Evolutionary conservation across 1,140 invertebrate species (phyloP), one percentile per base, ranked within the genome.

Genomic region (Hormaphis cornu): DNA sequence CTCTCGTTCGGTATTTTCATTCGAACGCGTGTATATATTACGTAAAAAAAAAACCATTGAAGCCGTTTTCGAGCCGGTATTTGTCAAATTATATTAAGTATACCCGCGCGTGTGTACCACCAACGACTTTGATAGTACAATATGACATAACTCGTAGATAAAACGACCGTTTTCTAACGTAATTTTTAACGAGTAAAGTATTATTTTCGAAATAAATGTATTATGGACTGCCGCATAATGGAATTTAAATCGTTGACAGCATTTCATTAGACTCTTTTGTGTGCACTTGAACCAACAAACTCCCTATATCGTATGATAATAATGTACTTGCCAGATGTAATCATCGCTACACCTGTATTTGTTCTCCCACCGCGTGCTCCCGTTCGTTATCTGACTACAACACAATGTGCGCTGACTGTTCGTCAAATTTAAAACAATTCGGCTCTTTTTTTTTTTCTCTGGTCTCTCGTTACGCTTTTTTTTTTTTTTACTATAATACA

Each of bases 231-330:
- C 30, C 59, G 33, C 42, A 46, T 12, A 28, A 35, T 48, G 18
- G 28, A 66, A 66, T 46, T 66, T 66, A 46, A 66, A 66, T 48
- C 26, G 59, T 66, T 48, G 44, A 56, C 54, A 56, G 54, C 33
- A 20, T 66, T 66, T 66, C 59, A 66, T 66, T 66, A 66, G 44
- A 66, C 59, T 66, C 59, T 66, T 66, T 66, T 66, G 59, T 66
- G 28, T 30, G 22, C 59, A 66, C 42, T 66, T 66, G 59, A 66
- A 66, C 44, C 26, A 66, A 66, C 59, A 66, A 66, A 48, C 40
- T 66, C 48, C 59, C 33, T 46, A n/a, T n/a, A n/a, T n/a, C n/a
- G n/a, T n/a, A n/a, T n/a, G n/a, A n/a, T n/a, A n/a, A n/a, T n/a
- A 48, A 66, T 66, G 44, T 46, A 46, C 59, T 66, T 66, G 44